phyloP scores from a whole-genome alignment of 2,888 invertebrate genomes.

The Nephrotoma guestfalica region DNA sequence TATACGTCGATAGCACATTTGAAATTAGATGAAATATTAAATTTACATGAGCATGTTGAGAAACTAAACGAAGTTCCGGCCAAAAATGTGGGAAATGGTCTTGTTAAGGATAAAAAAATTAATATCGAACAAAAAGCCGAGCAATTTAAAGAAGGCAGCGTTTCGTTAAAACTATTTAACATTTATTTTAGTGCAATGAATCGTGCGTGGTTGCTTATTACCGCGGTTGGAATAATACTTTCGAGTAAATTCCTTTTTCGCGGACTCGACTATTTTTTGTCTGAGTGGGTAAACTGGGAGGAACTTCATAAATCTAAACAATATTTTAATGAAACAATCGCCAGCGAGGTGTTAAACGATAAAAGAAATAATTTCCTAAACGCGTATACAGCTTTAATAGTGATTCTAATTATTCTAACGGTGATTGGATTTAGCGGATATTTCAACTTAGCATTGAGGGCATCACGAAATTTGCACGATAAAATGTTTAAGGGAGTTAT shows the following conservation, averaged over 20 bases:
- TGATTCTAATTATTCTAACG: conserved; percentile 41
- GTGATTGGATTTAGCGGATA: conserved; percentile 59
- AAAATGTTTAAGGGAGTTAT: conserved; percentile 62
- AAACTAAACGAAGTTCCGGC: conserved; percentile 17
- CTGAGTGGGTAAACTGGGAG: conserved; percentile 40
- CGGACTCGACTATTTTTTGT: conserved; percentile 60
- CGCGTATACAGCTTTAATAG: conserved; percentile 19
- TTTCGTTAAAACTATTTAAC: conserved; percentile 32
- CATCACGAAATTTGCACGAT: conserved; percentile 62
- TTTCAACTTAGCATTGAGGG: conserved; percentile 40
- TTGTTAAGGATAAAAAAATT: not conserved
- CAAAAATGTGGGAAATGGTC: too few relatives aligned
- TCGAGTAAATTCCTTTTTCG: conserved; percentile 38
- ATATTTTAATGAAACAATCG: too few relatives aligned
- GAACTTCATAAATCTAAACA: conserved; percentile 14
- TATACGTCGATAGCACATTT: conserved; percentile 13
- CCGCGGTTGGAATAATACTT: conserved; percentile 33
- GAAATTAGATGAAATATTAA: conserved; percentile 16
- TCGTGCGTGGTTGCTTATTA: conserved; percentile 35
- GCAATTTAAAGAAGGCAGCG: conserved; percentile 27
- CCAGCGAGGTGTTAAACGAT: too few relatives aligned
- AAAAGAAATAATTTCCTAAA: conserved; percentile 17
- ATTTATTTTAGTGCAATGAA: conserved; percentile 41
- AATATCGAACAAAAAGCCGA: conserved; percentile 30
- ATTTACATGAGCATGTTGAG: too few relatives aligned